Conservation (phyloP, 2,888 invertebrate genomes). For the Aelia acuminata region DNA sequence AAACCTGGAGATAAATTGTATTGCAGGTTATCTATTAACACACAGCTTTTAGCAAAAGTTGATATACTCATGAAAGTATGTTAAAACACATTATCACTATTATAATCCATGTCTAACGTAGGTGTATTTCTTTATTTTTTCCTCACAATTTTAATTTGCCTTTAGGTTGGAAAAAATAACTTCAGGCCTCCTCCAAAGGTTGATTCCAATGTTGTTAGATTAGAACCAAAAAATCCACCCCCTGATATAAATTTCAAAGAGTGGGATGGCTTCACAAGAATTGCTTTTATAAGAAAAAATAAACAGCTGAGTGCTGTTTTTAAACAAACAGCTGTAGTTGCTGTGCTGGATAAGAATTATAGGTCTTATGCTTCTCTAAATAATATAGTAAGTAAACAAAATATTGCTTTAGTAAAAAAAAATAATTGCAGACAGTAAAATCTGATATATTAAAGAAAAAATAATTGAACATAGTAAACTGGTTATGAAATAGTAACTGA, state of each 20-base stretch:
- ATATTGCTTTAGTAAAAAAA: background rate
- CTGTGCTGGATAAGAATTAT: slow-evolving; percentile 92
- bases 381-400: slow-evolving; percentile 78
- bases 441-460: too few species aligned
- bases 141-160: slow-evolving; percentile 69
- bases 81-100: slow-evolving; percentile 42
- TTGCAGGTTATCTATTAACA: slow-evolving; percentile 95
- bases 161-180: slow-evolving; percentile 92
- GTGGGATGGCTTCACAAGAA: slow-evolving; percentile 97
- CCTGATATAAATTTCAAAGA: slow-evolving; percentile 96
- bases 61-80: slow-evolving; percentile 94
- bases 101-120: background rate
- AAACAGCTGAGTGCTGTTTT: slow-evolving; percentile 94
- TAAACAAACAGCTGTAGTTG: slow-evolving; percentile 86
- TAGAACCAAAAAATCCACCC: slow-evolving; percentile 97
- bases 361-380: slow-evolving; percentile 88
- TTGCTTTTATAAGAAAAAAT: slow-evolving; percentile 96
- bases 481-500: too few species aligned
- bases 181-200: slow-evolving; percentile 99
- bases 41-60: slow-evolving; percentile 93
- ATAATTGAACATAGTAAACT: too few species aligned
- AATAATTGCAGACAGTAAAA: too few species aligned
- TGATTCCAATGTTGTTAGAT: slow-evolving; percentile 96
- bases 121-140: background rate
- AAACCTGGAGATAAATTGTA: slow-evolving; percentile 98